Evolutionary conservation across 2,888 invertebrate species (phyloP), one percentile per base, ranked within the genome.

Genomic region (Psylliodes chrysocephalus): DNA sequence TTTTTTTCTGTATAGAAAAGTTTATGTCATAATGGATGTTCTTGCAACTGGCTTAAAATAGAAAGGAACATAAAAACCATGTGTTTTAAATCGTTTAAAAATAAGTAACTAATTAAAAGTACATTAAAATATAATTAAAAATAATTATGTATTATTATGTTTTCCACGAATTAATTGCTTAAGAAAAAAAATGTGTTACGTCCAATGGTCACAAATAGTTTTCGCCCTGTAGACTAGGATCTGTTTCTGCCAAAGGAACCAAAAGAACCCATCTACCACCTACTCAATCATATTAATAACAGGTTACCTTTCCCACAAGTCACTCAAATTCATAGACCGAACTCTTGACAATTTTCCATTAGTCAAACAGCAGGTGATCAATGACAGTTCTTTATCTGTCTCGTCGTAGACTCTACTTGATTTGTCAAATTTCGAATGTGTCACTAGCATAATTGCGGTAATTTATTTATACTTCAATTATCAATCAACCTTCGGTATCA

Each of bases 321-420:
- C 69, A 65, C 62, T 69, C 69, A 69, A 69, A 69, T 69, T 63
- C 67, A 64, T 63, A 60, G 62, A 62, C 61, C n/a, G 61, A 59
- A 56, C 65, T 59, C 38, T 38, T 47, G 67, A 67, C 33, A 56
- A 69, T 67, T 70, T 69, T 66, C 68, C 74, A 77, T 77, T 75
- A 71, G 71, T 77, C 77, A 77, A 75, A 49, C 77, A 69, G 73
- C 73, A 60, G 77, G 77, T 68, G 68, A 73, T 68, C 73, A 71
- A 73, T 70, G 75, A 75, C 74, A 75, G 72, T 70, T 70, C 70
- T 67, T 72, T 71, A 73, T 75, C 75, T 73, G 69, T 67, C 70
- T 70, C 67, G 66, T 64, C 64, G 56, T 40, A 47, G 52, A 60
- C 61, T 56, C 66, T 57, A 60, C 68, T 75, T 75, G 73, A 75